These are phyloP conservation scores for Microchirus variegatus DNA, from an alignment of 2,797 vertebrate genomes.

Conservation along the genomic window DNA sequence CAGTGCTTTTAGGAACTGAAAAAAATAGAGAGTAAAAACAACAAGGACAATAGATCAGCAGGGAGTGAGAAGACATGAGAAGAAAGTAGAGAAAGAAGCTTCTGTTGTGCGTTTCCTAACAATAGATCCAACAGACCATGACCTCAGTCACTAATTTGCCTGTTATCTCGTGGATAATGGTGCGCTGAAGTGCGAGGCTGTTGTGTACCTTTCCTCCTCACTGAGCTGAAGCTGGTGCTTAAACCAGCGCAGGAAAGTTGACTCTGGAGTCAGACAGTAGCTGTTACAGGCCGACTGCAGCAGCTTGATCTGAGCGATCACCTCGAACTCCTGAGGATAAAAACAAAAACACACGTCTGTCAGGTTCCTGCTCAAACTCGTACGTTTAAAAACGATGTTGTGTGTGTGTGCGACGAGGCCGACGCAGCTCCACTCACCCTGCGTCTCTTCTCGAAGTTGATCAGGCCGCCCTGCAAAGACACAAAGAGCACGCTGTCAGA, in stretches of 20 bases:
- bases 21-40: slow-evolving; percentile 13
- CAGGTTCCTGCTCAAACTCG: not conserved
- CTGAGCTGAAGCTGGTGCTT: slow-evolving; percentile 84
- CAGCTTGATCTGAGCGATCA: slow-evolving; percentile 95
- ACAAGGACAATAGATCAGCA: slow-evolving; percentile 45
- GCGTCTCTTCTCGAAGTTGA: slow-evolving; percentile 96
- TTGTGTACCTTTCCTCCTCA: slow-evolving; percentile 89
- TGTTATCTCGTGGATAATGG: slow-evolving; percentile 38
- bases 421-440: slow-evolving; percentile 80
- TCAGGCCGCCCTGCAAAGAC: slow-evolving; percentile 87
- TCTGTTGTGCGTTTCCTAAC: slow-evolving; percentile 48
- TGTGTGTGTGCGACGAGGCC: not conserved
- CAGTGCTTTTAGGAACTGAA: not conserved
- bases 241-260: slow-evolving; percentile 91
- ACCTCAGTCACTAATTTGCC: slow-evolving; percentile 42
- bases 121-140: slow-evolving; percentile 56
- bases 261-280: slow-evolving; percentile 88
- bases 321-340: slow-evolving; percentile 98
- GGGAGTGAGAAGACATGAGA: slow-evolving; percentile 36
- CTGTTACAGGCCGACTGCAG: slow-evolving; percentile 95
- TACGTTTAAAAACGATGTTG: not conserved
- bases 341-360: not conserved
- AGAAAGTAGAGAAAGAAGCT: slow-evolving; percentile 39
- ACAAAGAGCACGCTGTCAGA: slow-evolving; percentile 70
- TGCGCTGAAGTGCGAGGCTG: slow-evolving; percentile 7